phyloP scores from a whole-genome alignment of 2,888 invertebrate genomes.

The Muschampia plurimacula region DNA sequence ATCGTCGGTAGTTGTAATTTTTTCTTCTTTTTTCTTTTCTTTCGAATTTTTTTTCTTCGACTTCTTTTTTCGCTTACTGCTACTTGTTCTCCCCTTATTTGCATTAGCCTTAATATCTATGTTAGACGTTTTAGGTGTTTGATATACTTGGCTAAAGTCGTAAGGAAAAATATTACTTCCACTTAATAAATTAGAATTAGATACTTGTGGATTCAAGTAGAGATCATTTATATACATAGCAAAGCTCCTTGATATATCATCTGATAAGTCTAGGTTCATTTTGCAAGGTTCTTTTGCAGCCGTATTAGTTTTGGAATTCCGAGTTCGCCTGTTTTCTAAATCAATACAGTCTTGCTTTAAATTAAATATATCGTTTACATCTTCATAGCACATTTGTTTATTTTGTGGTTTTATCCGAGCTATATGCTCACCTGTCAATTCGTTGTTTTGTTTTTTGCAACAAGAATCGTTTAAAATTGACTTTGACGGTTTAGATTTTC shows the following conservation, averaged over 20 bases:
- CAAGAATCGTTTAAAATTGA: slow-evolving; percentile 13
- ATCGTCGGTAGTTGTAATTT: background rate
- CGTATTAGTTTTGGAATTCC: slow-evolving; percentile 25
- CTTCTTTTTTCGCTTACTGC: slow-evolving; percentile 38
- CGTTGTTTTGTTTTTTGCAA: slow-evolving; percentile 11
- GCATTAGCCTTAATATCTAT: slow-evolving; percentile 22
- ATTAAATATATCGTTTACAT: slow-evolving; percentile 22
- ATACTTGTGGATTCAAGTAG: slow-evolving; percentile 5
- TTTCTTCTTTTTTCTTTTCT: slow-evolving; percentile 33
- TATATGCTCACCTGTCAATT: background rate
- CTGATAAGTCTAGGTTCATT: slow-evolving; percentile 17
- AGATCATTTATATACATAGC: slow-evolving; percentile 23
- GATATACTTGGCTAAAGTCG: slow-evolving; percentile 48
- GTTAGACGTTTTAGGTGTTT: slow-evolving; percentile 40
- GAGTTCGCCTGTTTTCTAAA: slow-evolving; percentile 36
- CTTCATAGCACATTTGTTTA: slow-evolving; percentile 1
- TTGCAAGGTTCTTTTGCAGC: background rate
- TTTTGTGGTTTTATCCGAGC: background rate
- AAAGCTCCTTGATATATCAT: slow-evolving; percentile 18
- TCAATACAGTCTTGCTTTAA: slow-evolving; percentile 38
- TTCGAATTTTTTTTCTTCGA: slow-evolving; percentile 22
- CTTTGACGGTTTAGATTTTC: background rate
- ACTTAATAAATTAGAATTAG: slow-evolving; percentile 17
- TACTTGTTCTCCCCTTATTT: slow-evolving; percentile 35
- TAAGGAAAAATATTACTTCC: slow-evolving; percentile 43